These are phyloP conservation scores for Eupithecia tripunctaria DNA, from an alignment of 2,888 invertebrate genomes.

Conservation along the genomic window DNA sequence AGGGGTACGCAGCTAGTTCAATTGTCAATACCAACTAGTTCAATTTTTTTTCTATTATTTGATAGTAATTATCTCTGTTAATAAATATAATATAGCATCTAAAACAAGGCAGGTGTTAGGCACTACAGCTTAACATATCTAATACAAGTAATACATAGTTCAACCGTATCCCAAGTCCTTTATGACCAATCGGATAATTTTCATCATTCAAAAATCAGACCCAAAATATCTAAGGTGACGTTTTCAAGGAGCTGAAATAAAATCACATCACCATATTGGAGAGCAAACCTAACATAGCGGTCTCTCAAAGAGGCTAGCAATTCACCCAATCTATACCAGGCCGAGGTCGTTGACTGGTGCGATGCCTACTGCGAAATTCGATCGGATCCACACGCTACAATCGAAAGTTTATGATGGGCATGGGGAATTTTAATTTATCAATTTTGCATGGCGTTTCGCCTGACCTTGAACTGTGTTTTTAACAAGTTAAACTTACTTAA, in stretches of 20 bases:
- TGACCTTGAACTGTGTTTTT: not conserved
- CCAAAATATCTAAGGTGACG: not conserved
- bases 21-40: too few species aligned
- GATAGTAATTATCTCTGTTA: too few species aligned
- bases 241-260: not conserved
- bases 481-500: not conserved
- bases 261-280: slow-evolving; percentile 7
- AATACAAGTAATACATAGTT: not conserved
- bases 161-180: not conserved
- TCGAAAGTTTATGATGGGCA: slow-evolving; percentile 26
- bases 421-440: not conserved
- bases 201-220: not conserved
- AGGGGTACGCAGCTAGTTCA: too few species aligned
- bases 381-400: slow-evolving; percentile 24
- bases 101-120: too few species aligned
- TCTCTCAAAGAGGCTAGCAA: slow-evolving; percentile 21
- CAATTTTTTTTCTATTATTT: too few species aligned
- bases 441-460: slow-evolving; percentile 1
- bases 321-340: slow-evolving; percentile 22
- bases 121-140: not conserved
- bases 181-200: not conserved
- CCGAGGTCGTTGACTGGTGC: slow-evolving; percentile 22
- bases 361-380: slow-evolving; percentile 26
- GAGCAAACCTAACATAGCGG: slow-evolving; percentile 28
- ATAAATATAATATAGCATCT: too few species aligned